Conservation (phyloP, 2,113 vertebrate genomes). For the Thomomys bottae region DNA sequence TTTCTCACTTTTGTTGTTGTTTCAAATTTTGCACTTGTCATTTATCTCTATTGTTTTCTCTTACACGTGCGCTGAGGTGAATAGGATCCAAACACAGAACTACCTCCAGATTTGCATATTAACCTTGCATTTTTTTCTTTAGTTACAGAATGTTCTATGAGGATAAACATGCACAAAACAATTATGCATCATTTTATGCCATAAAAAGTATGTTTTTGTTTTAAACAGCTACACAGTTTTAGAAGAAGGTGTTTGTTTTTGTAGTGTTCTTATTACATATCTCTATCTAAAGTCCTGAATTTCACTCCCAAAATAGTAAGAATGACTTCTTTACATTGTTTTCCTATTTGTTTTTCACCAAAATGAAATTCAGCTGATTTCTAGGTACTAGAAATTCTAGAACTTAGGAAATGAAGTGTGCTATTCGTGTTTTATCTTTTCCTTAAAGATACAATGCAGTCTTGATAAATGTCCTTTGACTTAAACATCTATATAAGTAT, state of each 20-base stretch:
- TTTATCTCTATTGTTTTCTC: conserved; percentile 59
- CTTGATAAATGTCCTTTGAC: conserved; percentile 55
- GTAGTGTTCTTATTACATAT: conserved; percentile 66
- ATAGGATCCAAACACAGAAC: conserved; percentile 47
- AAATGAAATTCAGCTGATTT: background rate
- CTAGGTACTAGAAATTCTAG: conserved; percentile 2
- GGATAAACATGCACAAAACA: conserved; percentile 76
- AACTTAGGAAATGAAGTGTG: background rate
- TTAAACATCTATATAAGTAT: conserved; percentile 19
- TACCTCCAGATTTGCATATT: conserved; percentile 49
- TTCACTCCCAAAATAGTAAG: conserved; percentile 58
- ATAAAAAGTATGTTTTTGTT: conserved; percentile 79
- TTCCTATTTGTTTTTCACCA: conserved; percentile 45
- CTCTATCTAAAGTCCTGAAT: conserved; percentile 55
- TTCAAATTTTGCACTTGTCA: conserved; percentile 32
- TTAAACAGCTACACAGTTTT: conserved; percentile 77
- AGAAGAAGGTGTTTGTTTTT: conserved; percentile 67
- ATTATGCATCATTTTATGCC: conserved; percentile 75
- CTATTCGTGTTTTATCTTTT: background rate
- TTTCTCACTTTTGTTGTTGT: conserved; percentile 46
- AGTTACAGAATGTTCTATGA: conserved; percentile 69
- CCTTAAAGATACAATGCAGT: background rate
- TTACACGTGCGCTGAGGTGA: conserved; percentile 50
- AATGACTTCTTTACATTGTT: conserved; percentile 2
- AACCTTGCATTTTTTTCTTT: conserved; percentile 73